Evolutionary conservation across 1,140 invertebrate species (phyloP), one percentile per base, ranked within the genome.

Genomic region (Aphelinus certus): DNA sequence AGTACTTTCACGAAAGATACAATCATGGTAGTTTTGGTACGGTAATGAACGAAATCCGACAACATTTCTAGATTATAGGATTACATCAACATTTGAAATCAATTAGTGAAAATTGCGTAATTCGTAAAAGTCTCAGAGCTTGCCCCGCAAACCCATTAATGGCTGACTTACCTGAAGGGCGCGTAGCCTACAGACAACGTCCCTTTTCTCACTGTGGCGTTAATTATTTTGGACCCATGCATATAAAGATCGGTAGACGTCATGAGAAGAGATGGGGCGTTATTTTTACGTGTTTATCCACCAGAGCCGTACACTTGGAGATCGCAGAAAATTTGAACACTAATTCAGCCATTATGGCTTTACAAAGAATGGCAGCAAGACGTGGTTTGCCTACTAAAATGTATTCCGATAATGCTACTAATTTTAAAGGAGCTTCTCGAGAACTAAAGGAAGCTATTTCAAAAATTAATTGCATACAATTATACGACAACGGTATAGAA

Each of bases 211-310:
- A 79, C 47, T 76, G 73, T 1, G 83, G 84, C 1, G 53, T 84
- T 1, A 82, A 86, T 60, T 85, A 80, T 60, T 83, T 81, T 69
- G 81, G 81, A 0, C 82, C 81, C 2, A 62, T 84, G 47, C 71
- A 79, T 26, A 66, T 81, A 1, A 80, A 72, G 51, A 77, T 78
- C n/a, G 77, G 79, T 5, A 51, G 81, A 70, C 69, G 77, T 0
- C 71, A n/a, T 7, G 76, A 82, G 10, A 87, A 86, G 63, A 65
- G 81, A 42, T 87, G 79, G 58, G 76, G 84, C 3, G 81, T 77
- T 10, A 46, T 89, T 5, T 84, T 84, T 48, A 81, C 79, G 0
- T 82, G 79, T 64, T 46, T 82, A n/a, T 76, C 76, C 47, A 76
- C 77, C 0, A 45, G 79, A 58, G 82, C 81, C 1, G 72, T 83